Conservation (phyloP, 1,140 invertebrate genomes). For the Rhagoletis pomonella region DNA sequence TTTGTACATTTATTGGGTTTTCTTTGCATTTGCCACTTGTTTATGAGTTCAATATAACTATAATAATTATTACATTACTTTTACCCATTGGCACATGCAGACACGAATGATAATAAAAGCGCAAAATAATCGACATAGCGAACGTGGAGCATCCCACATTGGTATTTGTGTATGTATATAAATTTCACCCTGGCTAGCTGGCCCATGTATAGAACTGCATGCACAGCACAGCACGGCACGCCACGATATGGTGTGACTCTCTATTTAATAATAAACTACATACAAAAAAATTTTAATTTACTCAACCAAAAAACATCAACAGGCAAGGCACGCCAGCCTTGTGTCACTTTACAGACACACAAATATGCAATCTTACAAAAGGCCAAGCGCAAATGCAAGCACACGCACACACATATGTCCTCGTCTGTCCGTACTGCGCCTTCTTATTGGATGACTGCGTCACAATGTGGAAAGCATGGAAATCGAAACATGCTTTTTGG, state of each 20-base stretch:
- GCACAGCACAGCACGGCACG: not conserved
- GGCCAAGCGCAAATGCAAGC: not conserved
- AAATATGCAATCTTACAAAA: not conserved
- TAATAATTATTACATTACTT: constrained; percentile 57
- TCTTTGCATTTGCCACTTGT: constrained; percentile 20
- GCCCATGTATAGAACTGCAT: not conserved
- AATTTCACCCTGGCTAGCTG: not conserved
- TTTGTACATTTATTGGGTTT: not conserved
- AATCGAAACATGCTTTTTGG: constrained; percentile 49
- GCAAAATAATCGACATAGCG: not conserved
- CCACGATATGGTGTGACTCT: constrained; percentile 61
- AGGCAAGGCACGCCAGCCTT: constrained; percentile 54
- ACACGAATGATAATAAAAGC: not conserved
- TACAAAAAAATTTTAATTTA: constrained; percentile 72
- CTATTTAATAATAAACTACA: constrained; percentile 74
- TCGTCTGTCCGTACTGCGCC: not conserved
- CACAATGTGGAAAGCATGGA: not conserved
- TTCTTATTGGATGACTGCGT: constrained; percentile 40
- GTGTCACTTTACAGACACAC: constrained; percentile 42
- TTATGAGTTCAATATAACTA: constrained; percentile 56
- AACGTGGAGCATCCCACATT: constrained; percentile 8
- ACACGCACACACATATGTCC: not conserved
- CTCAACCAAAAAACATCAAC: constrained; percentile 58
- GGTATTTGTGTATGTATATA: not conserved
- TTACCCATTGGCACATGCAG: constrained; percentile 44